phyloP scores from a whole-genome alignment of 2,113 vertebrate genomes.

The Atractosteus spatula region DNA sequence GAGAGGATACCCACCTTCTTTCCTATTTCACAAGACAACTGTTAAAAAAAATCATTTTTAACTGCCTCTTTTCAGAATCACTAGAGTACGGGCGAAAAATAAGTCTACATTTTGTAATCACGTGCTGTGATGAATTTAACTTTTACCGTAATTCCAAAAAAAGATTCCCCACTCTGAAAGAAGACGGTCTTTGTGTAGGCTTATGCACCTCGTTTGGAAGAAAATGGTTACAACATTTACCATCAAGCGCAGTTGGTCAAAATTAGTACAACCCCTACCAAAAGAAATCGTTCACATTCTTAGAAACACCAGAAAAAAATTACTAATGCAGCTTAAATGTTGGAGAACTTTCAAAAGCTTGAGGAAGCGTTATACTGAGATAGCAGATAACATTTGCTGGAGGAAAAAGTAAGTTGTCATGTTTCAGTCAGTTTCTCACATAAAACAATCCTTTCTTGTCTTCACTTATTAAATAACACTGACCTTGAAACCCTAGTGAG shows the following conservation, averaged over 20 bases:
- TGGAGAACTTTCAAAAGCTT: conserved; percentile 34
- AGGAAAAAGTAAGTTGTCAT: conserved; percentile 51
- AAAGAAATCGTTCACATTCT: neutral
- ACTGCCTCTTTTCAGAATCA: no score
- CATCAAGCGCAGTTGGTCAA: neutral
- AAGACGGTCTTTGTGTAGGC: no score
- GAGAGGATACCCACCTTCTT: no score
- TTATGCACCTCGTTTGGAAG: no score
- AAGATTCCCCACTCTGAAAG: no score
- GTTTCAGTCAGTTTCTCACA: conserved; percentile 55
- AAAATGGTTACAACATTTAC: neutral
- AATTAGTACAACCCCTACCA: neutral
- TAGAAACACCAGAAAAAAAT: neutral
- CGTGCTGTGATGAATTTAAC: no score
- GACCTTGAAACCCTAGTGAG: conserved; percentile 58
- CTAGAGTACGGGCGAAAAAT: no score
- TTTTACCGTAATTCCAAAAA: no score
- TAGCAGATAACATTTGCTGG: conserved; percentile 26
- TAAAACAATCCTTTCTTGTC: neutral
- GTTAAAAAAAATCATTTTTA: no score
- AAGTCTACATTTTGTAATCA: no score
- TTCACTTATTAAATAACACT: conserved; percentile 38
- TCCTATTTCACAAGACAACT: no score
- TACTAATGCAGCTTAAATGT: conserved; percentile 40
- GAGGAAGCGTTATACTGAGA: no score